Evolutionary conservation across 2,888 invertebrate genomes (phyloP), one percentile per base, ranked within the genome.

Genomic region (Tuberolachnus salignus): DNA sequence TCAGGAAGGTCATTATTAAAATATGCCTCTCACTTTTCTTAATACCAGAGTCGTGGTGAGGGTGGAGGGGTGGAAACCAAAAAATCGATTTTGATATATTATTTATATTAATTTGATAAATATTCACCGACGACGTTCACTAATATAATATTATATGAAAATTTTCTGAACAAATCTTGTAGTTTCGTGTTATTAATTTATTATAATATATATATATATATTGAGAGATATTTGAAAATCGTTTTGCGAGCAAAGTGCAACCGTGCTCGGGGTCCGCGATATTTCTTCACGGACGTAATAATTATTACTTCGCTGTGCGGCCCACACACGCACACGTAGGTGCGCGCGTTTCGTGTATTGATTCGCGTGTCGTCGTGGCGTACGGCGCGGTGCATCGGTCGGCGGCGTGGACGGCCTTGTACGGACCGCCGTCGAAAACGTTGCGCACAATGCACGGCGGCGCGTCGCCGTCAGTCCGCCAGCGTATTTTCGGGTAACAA

Each of bases 381-480:
- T 21, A 19, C 9, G 11, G 34, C 14, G 44, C 46, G 70, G 70
- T 57, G 70, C 70, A 70, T 70, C 70, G 44, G 44, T 0, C 14
- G 46, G 44, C 57, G 55, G 21, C 70, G 53, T n/a, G 21, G 64
- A 2, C 16, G 69, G 44, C 70, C 70, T 70, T 55, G 70, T 70
- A 21, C 53, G 53, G 34, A 67, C 53, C 53, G 69, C 21, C 14
- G 69, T 53, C 19, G 55, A 59, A n/a, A 67, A 51, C 42, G 53
- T 69, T 69, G 49, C 19, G 53, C 51, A 46, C 51, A 16, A 42
- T 69, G 69, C 69, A 69, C 69, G 42, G 9, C 67, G 67, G 11
- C 26, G 16, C 59, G 16, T 14, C 21, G 1, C 3, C 19, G 61
- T 0, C n/a, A 44, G 26, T 21, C 1, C 53, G 34, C 19, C 23